Evolutionary conservation across 2,797 vertebrate species (phyloP).

Genomic region (Monodelphis domestica): DNA sequence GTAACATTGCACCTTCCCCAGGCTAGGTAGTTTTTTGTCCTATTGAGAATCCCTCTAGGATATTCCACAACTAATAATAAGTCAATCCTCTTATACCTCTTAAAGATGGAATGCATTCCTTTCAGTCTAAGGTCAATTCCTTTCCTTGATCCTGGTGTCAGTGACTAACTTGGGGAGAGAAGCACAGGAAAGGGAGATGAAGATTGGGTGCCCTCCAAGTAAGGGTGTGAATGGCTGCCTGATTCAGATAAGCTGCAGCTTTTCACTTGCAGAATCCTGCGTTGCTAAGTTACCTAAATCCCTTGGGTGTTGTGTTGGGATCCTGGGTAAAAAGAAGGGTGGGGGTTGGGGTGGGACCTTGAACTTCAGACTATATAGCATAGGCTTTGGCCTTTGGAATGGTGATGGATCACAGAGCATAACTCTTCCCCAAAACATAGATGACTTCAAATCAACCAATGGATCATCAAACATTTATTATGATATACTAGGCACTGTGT

Average conservation of each 20-base stretch:
- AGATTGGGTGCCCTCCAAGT: constrained; percentile 5
- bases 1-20: background rate
- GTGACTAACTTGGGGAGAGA: background rate
- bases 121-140: background rate
- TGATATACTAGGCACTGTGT: background rate
- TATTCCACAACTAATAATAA: background rate
- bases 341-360: constrained; percentile 39
- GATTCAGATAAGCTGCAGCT: constrained; percentile 50
- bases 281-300: constrained; percentile 79
- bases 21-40: background rate
- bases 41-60: background rate
- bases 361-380: background rate
- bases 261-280: constrained; percentile 56
- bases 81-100: background rate
- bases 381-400: background rate
- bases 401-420: background rate
- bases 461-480: background rate
- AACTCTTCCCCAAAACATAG: background rate
- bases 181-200: background rate
- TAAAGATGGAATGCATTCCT: background rate
- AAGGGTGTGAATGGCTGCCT: constrained; percentile 35
- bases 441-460: background rate
- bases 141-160: background rate
- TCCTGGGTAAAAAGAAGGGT: constrained; percentile 17
- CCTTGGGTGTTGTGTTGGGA: constrained; percentile 38